Evolutionary conservation across 2,113 vertebrate species (phyloP), one percentile per base, ranked within the genome.

Genomic region (Rhegmatorhina hoffmannsi): DNA sequence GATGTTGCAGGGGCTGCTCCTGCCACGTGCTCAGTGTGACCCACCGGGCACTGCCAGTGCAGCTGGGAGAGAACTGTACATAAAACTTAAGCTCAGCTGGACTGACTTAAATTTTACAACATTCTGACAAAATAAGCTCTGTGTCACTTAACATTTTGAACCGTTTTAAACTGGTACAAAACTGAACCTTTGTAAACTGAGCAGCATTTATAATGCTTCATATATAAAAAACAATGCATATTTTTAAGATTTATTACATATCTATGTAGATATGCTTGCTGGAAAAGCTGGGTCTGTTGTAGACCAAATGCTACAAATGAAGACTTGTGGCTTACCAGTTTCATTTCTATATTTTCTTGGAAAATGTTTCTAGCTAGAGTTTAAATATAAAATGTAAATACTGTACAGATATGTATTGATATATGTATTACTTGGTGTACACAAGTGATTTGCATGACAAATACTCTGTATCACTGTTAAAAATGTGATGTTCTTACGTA

Each of bases 311-410:
- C 95, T 95, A 95, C 96, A 95, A 92, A 89, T 76, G n/a, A 69
- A 91, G 90, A 76, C 75, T 92, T 91, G 92, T 96, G 95, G 97
- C 95, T 96, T 96, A 89, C 95, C 63, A 81, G 84, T 97, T 97
- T 96, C 95, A 95, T 97, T 96, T 92, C 94, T 97, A 85, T 97
- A 97, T 98, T 97, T 97, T 95, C 96, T 97, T 98, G 95, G 92
- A 97, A 96, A 97, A 98, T 96, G 93, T 98, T 98, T 98, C 96
- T 98, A 98, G 97, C 94, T 97, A 96, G 97, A 97, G 85, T 96
- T 94, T 97, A 96, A 96, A 97, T 97, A 97, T 94, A 92, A 93
- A 95, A 78, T 98, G 98, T 98, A 98, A 97, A 98, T 98, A 98
- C 60, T 98, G 98, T 98, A 98, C 95, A 98, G 96, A 70, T 97